phyloP scores from a whole-genome alignment of 2,888 invertebrate genomes.

The Saturnia pavonia region DNA sequence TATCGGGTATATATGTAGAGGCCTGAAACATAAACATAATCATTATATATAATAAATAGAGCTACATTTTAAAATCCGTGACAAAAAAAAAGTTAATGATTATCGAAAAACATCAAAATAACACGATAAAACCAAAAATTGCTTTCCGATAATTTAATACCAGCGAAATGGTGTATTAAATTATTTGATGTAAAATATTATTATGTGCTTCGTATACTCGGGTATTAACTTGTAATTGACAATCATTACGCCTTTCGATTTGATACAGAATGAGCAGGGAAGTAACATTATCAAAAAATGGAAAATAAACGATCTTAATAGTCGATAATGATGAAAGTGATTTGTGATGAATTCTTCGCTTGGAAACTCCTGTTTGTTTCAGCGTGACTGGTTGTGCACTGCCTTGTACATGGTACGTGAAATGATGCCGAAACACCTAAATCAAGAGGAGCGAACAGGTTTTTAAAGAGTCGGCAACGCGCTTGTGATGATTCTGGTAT shows the following conservation, averaged over 20 bases:
- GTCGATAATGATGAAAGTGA: not conserved
- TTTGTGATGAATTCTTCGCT: not conserved
- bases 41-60: not conserved
- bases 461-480: too few species aligned
- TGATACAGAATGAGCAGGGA: not conserved
- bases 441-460: too few species aligned
- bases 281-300: not conserved
- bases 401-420: too few species aligned
- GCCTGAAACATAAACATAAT: not conserved
- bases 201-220: not conserved
- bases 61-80: not conserved
- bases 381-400: too few species aligned
- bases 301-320: not conserved
- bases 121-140: conserved; percentile 29
- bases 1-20: too few species aligned
- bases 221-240: conserved; percentile 12
- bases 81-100: conserved; percentile 21
- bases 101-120: conserved; percentile 28
- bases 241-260: not conserved
- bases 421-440: too few species aligned
- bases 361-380: too few species aligned
- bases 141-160: conserved; percentile 33
- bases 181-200: conserved; percentile 8
- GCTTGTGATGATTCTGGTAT: too few species aligned
- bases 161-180: not conserved